Conservation (phyloP, 1,140 invertebrate genomes). For the Trichomalopsis sarcophagae region DNA sequence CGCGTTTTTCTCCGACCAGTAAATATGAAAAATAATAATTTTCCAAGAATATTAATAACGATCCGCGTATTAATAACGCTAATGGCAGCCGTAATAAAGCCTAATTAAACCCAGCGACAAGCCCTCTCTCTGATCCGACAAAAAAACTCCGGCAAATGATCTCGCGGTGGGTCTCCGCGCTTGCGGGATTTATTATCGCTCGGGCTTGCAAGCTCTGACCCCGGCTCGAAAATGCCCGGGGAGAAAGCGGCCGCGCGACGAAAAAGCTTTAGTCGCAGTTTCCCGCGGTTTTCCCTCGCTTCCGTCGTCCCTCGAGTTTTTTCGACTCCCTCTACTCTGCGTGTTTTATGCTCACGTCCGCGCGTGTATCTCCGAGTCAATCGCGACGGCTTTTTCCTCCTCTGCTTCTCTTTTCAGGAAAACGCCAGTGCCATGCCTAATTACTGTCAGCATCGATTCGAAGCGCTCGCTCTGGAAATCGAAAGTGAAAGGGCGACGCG, state of each 20-base stretch:
- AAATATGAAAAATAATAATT: not conserved
- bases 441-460: conserved; percentile 43
- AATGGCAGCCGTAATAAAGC: conserved; percentile 44
- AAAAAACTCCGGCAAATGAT: conserved; percentile 22
- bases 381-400: not conserved
- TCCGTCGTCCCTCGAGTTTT: not conserved
- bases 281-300: not conserved
- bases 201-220: not conserved
- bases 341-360: not conserved
- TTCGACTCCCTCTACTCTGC: not conserved
- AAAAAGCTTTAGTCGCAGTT: not conserved
- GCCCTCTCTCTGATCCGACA: not conserved
- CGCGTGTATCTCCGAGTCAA: conserved; percentile 11
- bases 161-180: conserved; percentile 1
- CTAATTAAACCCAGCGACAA: conserved; percentile 27
- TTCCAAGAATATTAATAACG: not conserved
- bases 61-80: conserved; percentile 42
- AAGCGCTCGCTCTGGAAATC: not conserved
- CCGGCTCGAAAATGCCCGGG: conserved; percentile 16
- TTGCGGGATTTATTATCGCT: conserved; percentile 41
- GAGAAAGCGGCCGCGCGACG: not conserved
- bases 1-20: too few species aligned
- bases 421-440: conserved; percentile 31
- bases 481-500: not conserved
- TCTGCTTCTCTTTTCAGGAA: not conserved